Percentiles rank a stretch among this genome's conserved stretches.
Conservation (phyloP, 2,888 invertebrate genomes). For the Apamea epomidion region DNA sequence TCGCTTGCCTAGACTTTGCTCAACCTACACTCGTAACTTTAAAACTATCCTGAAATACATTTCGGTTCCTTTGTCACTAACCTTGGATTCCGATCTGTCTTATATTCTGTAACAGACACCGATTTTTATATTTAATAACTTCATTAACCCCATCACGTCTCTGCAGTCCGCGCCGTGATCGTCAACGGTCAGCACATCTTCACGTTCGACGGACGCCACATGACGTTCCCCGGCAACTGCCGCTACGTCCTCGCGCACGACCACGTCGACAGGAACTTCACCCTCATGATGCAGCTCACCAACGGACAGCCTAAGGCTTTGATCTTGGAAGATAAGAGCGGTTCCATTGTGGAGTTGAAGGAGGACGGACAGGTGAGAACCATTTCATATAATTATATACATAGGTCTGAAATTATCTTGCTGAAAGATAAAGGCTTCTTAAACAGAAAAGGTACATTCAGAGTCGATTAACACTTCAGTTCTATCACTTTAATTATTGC, state of each 20-base stretch:
- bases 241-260: slow-evolving; percentile 96
- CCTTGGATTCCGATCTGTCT: not conserved
- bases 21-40: not conserved
- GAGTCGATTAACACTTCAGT: not conserved
- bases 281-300: slow-evolving; percentile 93
- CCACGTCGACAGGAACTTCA: slow-evolving; percentile 96
- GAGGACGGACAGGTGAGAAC: slow-evolving; percentile 91
- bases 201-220: slow-evolving; percentile 96
- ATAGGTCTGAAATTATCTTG: not conserved
- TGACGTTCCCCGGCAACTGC: slow-evolving; percentile 95
- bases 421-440: not conserved
- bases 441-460: not conserved
- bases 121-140: not conserved
- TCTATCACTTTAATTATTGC: not conserved
- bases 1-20: not conserved
- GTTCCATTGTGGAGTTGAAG: slow-evolving; percentile 91
- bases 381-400: not conserved
- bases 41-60: not conserved
- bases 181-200: slow-evolving; percentile 96
- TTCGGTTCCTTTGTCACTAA: not conserved
- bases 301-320: slow-evolving; percentile 93
- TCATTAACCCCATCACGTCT: not conserved
- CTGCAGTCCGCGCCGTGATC: slow-evolving; percentile 92
- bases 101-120: not conserved
- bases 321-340: slow-evolving; percentile 92